Conservation (phyloP, 2,797 vertebrate genomes). For the Margarornis squamiger region DNA sequence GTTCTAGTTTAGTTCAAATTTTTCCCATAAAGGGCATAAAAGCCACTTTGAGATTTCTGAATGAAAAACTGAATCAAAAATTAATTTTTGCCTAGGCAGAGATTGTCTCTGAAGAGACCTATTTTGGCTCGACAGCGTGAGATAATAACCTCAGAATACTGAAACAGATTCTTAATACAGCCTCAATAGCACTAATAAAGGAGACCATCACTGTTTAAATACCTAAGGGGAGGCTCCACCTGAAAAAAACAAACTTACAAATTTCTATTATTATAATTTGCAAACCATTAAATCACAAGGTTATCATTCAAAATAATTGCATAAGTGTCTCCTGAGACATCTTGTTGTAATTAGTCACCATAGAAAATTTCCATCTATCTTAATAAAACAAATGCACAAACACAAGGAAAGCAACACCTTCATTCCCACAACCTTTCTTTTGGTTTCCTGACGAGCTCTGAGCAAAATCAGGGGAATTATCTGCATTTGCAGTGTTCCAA, state of each 20-base stretch:
- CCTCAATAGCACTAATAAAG: neutral
- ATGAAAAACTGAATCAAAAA: conserved; percentile 7
- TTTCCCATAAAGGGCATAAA: neutral
- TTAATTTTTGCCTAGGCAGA: conserved; percentile 1
- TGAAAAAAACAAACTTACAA: neutral
- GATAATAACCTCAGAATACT: neutral
- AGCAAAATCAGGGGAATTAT: neutral
- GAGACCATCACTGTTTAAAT: neutral
- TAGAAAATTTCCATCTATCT: neutral
- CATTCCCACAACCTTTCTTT: neutral
- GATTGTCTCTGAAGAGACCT: neutral
- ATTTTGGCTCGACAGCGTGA: neutral
- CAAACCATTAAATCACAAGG: neutral
- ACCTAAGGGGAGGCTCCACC: neutral
- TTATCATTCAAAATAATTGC: neutral
- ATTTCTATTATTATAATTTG: neutral
- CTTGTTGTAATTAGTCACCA: neutral
- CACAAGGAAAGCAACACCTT: neutral
- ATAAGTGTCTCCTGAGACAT: neutral
- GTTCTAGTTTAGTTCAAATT: neutral
- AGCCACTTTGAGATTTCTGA: conserved; percentile 5
- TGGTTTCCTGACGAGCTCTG: neutral
- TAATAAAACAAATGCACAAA: neutral
- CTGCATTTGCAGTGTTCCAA: neutral
- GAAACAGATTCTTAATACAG: neutral